Evolutionary conservation across 2,888 invertebrate species (phyloP).

Genomic region (Entomobrya multifasciata): DNA sequence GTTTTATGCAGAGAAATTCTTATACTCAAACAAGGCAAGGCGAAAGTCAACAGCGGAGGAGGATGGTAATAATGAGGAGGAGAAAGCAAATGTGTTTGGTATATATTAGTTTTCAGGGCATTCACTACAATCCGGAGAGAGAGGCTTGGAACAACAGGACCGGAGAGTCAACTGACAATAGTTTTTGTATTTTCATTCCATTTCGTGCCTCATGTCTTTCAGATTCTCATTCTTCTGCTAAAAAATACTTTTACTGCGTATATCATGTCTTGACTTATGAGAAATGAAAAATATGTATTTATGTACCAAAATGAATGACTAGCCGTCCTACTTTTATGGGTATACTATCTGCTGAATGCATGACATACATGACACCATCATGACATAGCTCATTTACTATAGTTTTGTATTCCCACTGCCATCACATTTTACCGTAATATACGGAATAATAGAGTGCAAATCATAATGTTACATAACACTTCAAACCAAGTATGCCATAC

Average conservation of each 20-base stretch:
- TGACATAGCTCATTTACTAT: slow-evolving; percentile 65
- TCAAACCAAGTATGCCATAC: no score
- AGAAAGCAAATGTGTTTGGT: slow-evolving; percentile 50
- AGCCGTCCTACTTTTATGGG: background rate
- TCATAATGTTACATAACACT: slow-evolving; percentile 6
- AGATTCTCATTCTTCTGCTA: background rate
- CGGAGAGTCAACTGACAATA: slow-evolving; percentile 48
- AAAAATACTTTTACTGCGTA: background rate
- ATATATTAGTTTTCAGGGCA: slow-evolving; percentile 35
- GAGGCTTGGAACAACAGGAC: slow-evolving; percentile 8
- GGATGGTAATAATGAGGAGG: slow-evolving; percentile 28
- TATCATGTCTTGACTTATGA: slow-evolving; percentile 16
- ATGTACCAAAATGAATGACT: background rate
- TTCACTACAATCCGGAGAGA: background rate
- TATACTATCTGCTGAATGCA: slow-evolving; percentile 16
- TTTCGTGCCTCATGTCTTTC: slow-evolving; percentile 36
- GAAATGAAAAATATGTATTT: background rate
- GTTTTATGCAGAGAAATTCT: background rate
- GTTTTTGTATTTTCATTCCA: slow-evolving; percentile 53
- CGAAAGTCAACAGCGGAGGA: slow-evolving; percentile 18
- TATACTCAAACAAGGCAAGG: background rate
- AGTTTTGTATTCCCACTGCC: slow-evolving; percentile 52
- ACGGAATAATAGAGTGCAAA: background rate
- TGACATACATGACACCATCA: slow-evolving; percentile 39
- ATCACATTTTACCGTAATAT: slow-evolving; percentile 38